Evolutionary conservation across 2,113 vertebrate genomes (phyloP), one percentile per base, ranked within the genome.

Genomic region (Mobula birostris): DNA sequence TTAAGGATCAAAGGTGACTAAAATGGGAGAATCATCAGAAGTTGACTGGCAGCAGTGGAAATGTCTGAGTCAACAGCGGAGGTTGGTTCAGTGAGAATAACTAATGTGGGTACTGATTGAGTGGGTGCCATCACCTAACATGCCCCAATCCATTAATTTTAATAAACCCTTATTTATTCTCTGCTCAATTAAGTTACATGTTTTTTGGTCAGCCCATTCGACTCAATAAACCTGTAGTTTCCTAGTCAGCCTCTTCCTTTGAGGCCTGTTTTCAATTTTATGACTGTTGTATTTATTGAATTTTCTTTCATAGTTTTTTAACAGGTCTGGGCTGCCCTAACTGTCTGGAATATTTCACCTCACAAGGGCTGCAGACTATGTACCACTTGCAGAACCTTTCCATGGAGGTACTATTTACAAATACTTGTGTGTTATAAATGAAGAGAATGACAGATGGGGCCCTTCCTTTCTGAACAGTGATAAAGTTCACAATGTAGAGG

Each of bases 341-440:
- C 98, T 98, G 98, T 97, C 98, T 99, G 95, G 99, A 99, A 95
- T 99, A 98, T 96, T 99, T 99, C 98, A 98, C 98, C 94, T 98
- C 98, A 94, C 98, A 99, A 96, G 99, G 99, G 82, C 96, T 99
- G 94, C 99, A 99, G 98, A 98, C 97, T 95, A 95, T 99, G 95
- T 99, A 99, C 97, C 99, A 99, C 96, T 98, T 99, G 96, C 99
- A 99, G 97, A 98, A 97, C 96, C 97, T 99, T 94, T 97, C 98
- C 74, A 98, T 99, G 95, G 99, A 99, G 99, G 99, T 99, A 98
- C 95, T 94, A 94, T 93, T 72, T 74, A 93, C 70, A 74, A 87
- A 66, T 93, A 93, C 91, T 93, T 93, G 48, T 8, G 68, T 48
- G 91, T 93, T 74, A 74, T 74, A 63, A 74, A 72, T 72, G 24